Evolutionary conservation across 2,797 vertebrate genomes (phyloP), one percentile per base, ranked within the genome.

Genomic region (Enteromius fasciolatus): DNA sequence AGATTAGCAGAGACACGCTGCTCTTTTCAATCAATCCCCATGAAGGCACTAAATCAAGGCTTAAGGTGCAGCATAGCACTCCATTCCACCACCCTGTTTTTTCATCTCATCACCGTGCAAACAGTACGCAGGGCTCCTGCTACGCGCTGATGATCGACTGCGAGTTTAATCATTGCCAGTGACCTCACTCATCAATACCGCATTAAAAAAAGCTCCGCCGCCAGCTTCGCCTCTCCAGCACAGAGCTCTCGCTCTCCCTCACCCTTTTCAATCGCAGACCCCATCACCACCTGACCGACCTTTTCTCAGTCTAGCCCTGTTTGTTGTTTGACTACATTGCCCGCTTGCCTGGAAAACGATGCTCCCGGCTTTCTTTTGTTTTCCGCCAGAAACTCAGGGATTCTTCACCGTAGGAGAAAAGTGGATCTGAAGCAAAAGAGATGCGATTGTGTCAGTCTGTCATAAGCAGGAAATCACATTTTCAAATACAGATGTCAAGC

Each of bases 181-280:
- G 92, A 93, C 93, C 92, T 92, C 89, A 78, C 90, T 92, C 92
- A 92, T 93, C 92, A 92, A 88, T 87, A 70, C 75, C 88, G 88
- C 89, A 93, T 93, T 92, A 93, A 90, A 92, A 93, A 93, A 93
- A 77, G 88, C 68, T 73, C 31, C 8, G 75, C 64, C 76, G 15
- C 41, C 66, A 46, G 74, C 41, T 70, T 85, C 44, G 46, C 33
- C 10, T 80, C 61, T 18, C 1, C 39, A 44, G 25, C 28, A 14
- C 12, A 0, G 23, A 54, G 48, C 61, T 64, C 25, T 79, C 39
- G 12, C 59, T 31, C 77, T 67, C 68, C 25, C 36, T 74, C 82
- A 52, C 70, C 69, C 76, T 59, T 86, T 85, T 86, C 83, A 85
- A 84, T 87, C 59, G 57, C 46, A 64, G 46, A 69, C 70, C 57